Evolutionary conservation across 2,797 vertebrate genomes (phyloP).

Genomic region (Valencia hispanica): DNA sequence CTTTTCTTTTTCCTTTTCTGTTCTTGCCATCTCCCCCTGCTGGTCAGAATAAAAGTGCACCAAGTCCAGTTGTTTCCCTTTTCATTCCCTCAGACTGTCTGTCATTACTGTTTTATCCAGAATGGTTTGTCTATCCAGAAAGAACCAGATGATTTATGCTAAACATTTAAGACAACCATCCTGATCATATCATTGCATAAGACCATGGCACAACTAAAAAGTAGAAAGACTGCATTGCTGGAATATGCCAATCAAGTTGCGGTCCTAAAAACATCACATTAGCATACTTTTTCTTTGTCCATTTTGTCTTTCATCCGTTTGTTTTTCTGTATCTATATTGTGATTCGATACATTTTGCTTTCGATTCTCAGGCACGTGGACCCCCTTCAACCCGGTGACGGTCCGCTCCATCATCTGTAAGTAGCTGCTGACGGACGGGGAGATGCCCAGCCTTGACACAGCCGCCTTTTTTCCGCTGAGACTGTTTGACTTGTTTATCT

Average conservation of each 20-base stretch:
- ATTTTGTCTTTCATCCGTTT: not conserved
- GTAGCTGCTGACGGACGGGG: conserved; percentile 54
- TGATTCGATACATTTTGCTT: not conserved
- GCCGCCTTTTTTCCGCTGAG: conserved; percentile 13
- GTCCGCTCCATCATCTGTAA: conserved; percentile 97
- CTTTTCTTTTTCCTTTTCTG: no score
- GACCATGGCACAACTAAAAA: not conserved
- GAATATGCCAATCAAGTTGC: not conserved
- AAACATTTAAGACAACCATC: not conserved
- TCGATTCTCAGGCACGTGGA: conserved; percentile 91
- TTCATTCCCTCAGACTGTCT: not conserved
- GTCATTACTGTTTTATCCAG: not conserved
- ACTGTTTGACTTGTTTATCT: conserved; percentile 39
- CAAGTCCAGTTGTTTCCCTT: no score
- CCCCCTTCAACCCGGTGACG: conserved; percentile 96
- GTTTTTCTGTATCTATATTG: no score
- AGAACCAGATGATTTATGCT: no score
- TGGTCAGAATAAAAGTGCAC: not conserved
- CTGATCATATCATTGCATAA: not conserved
- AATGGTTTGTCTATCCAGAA: not conserved
- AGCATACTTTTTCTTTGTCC: not conserved
- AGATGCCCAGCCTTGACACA: conserved; percentile 15
- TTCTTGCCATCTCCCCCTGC: not conserved
- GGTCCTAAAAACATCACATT: not conserved
- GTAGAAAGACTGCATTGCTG: not conserved